phyloP scores from a whole-genome alignment of 2,888 invertebrate species.

The Hemaris fuciformis region DNA sequence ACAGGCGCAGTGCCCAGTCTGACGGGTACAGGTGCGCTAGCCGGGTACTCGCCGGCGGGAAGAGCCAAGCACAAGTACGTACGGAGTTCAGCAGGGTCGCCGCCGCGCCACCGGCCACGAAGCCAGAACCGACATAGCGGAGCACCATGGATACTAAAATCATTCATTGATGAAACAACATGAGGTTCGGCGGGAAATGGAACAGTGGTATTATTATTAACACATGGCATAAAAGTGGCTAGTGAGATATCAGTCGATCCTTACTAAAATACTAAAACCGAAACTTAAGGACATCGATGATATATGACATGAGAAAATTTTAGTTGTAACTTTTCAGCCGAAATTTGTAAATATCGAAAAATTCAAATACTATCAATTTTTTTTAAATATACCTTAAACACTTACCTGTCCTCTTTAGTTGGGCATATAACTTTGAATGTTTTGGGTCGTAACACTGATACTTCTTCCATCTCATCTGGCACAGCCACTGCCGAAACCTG shows the following conservation, averaged over 20 bases:
- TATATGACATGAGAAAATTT: no score
- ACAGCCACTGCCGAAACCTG: constrained; percentile 41
- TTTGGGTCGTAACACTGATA: constrained; percentile 38
- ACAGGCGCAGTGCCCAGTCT: constrained; percentile 40
- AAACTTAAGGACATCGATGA: no score
- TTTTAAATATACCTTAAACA: not conserved
- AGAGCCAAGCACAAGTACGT: constrained; percentile 50
- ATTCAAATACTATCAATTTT: not conserved
- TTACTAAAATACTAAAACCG: no score
- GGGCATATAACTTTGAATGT: constrained; percentile 49
- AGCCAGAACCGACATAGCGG: constrained; percentile 54
- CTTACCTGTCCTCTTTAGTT: constrained; percentile 39
- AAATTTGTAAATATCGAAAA: not conserved
- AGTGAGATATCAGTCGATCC: no score
- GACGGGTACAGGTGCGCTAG: constrained; percentile 36
- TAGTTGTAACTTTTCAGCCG: no score
- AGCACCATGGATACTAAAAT: constrained; percentile 42
- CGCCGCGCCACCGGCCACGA: constrained; percentile 58
- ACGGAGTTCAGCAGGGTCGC: constrained; percentile 42
- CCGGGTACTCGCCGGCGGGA: constrained; percentile 18
- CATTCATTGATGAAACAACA: no score
- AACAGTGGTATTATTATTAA: no score
- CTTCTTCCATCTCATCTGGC: constrained; percentile 32
- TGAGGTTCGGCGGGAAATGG: no score
- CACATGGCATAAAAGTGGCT: no score